phyloP scores from a whole-genome alignment of 2,113 vertebrate species.

The Labeo catla region DNA sequence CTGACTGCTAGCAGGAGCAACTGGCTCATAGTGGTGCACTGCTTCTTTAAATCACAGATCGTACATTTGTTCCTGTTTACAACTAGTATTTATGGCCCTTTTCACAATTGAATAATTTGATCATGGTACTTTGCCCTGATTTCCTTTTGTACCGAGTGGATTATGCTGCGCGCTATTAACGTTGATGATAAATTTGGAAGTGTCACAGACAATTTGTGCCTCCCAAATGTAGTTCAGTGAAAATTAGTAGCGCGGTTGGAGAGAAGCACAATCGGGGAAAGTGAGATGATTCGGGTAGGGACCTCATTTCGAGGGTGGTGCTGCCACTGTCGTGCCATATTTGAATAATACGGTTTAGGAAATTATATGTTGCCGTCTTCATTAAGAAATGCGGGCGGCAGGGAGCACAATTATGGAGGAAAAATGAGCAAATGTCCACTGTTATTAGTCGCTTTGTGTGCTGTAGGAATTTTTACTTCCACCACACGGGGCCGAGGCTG shows the following conservation, averaged over 20 bases:
- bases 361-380: constrained; percentile 57
- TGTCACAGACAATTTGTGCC: constrained; percentile 36
- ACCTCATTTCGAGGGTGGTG: constrained; percentile 20
- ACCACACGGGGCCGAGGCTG: not conserved
- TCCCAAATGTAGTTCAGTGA: constrained; percentile 6
- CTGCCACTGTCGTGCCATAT: constrained; percentile 33
- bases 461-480: not conserved
- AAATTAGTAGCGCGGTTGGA: constrained; percentile 33
- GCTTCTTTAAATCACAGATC: not conserved
- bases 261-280: constrained; percentile 10
- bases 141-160: not conserved
- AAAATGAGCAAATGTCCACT: constrained; percentile 40
- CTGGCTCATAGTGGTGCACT: not conserved
- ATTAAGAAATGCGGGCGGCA: constrained; percentile 38
- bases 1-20: not conserved
- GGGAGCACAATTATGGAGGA: constrained; percentile 47
- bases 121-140: constrained; percentile 20
- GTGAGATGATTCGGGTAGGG: constrained; percentile 25
- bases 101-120: constrained; percentile 39
- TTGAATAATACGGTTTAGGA: constrained; percentile 49
- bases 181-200: constrained; percentile 21
- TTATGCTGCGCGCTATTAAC: constrained; percentile 20
- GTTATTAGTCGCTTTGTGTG: constrained; percentile 37
- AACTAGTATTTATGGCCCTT: constrained; percentile 27
- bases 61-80: constrained; percentile 13